Conservation (phyloP, 2,113 vertebrate species). For the Otolemur garnettii region DNA sequence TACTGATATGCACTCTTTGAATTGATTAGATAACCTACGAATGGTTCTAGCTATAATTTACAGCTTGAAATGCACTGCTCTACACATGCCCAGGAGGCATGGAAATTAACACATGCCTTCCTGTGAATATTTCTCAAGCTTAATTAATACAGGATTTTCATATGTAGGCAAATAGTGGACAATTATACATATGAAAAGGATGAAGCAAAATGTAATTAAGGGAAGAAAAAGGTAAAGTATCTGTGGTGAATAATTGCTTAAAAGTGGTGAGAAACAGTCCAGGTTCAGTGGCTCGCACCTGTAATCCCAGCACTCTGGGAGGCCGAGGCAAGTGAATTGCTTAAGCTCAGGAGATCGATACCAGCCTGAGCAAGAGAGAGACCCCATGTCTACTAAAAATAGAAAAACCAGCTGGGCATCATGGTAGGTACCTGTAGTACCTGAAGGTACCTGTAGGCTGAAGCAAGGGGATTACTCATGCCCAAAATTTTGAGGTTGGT, state of each 20-base stretch:
- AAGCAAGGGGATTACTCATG: too few species aligned
- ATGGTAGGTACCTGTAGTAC: too few species aligned
- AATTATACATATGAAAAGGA: not conserved
- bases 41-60: not conserved
- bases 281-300: too few species aligned
- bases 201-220: not conserved
- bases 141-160: not conserved
- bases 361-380: too few species aligned
- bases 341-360: too few species aligned
- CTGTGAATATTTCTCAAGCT: not conserved
- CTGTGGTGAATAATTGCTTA: not conserved
- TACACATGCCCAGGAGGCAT: not conserved
- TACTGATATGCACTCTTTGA: not conserved
- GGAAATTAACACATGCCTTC: not conserved
- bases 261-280: not conserved
- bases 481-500: too few species aligned
- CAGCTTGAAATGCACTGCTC: not conserved
- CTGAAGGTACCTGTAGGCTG: too few species aligned
- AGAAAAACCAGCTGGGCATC: too few species aligned
- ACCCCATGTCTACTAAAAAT: too few species aligned
- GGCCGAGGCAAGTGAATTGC: too few species aligned
- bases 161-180: not conserved
- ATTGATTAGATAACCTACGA: not conserved
- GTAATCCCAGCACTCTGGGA: too few species aligned
- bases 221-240: not conserved